A percentile compares a stretch with the other conserved stretches of the same genome.
phyloP scores from a whole-genome alignment of 2,797 vertebrate species.

The Amblyraja radiata region DNA sequence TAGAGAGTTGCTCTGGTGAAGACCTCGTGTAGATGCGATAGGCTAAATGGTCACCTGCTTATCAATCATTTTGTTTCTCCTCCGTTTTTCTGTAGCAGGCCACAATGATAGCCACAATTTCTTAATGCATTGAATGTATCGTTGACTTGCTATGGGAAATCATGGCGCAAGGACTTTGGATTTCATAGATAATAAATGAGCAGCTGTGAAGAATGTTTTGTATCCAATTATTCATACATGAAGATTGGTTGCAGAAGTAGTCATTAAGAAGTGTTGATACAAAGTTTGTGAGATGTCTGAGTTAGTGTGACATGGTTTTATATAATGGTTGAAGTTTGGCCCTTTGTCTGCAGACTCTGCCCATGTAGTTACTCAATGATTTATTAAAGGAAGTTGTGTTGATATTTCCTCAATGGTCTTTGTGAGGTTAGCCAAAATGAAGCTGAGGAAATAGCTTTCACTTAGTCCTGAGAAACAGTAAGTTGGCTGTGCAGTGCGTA shows the following conservation, averaged over 20 bases:
- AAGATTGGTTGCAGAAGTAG: neutral
- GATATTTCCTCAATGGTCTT: conserved; percentile 30
- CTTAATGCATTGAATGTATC: neutral
- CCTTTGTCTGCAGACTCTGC: conserved; percentile 12
- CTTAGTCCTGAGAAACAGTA: neutral
- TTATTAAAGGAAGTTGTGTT: conserved; percentile 36
- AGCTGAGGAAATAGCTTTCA: conserved; percentile 32
- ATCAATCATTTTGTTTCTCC: neutral
- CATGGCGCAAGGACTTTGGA: neutral
- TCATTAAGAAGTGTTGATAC: conserved; percentile 27
- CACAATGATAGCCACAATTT: neutral
- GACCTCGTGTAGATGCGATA: too few species aligned
- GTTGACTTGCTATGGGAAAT: neutral
- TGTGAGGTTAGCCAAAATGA: conserved; percentile 21
- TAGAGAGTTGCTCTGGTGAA: too few species aligned
- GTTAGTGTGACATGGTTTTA: neutral
- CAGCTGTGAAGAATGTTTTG: neutral
- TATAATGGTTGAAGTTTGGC: neutral
- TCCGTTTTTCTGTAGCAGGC: neutral
- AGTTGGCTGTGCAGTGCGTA: conserved; percentile 4
- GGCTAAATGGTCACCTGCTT: too few species aligned
- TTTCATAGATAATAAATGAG: neutral
- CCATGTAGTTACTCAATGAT: conserved; percentile 28
- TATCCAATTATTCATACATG: neutral
- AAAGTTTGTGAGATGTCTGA: neutral